Evolutionary conservation across 2,797 vertebrate genomes (phyloP), one percentile per base, ranked within the genome.

Genomic region (Pipistrellus nathusii): DNA sequence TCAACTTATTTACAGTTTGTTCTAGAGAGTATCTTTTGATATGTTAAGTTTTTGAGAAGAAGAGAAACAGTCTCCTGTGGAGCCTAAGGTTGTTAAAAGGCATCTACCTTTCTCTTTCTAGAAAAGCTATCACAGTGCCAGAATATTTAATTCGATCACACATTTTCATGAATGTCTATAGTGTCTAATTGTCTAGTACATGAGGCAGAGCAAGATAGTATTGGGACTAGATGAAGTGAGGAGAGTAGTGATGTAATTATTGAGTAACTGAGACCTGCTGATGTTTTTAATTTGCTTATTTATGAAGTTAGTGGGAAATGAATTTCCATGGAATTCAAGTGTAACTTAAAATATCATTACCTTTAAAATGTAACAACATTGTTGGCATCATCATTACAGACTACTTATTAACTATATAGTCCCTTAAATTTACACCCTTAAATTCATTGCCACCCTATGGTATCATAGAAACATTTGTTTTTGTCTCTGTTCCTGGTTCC

Each of bases 111-210:
- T 85, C 55, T 75, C 9, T 72, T 59, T 57, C 48, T 83, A 72
- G 87, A 88, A 80, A 91, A 84, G 23, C 78, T 55, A 53, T 57
- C 44, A 38, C 27, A 93, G 64, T 21, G 38, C n/a, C 69, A 94
- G 86, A 88, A 96, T 88, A 90, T 90, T 88, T 82, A 91, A 82
- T 93, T 96, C 44, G 90, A 32, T 25, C 1, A 20, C 48, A 89
- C 72, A 80, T 95, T 94, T 78, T 86, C 41, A 90, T 27, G 91
- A 84, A 57, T 75, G 62, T 75, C 71, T 95, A 21, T 85, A 96
- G 88, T 27, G 46, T 76, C 77, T 88, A 95, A 96, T 97, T 95
- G 96, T 85, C 91, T 41, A 94, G 94, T 95, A 90, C 93, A 95
- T 91, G 85, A 95, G n/a, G 88, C 73, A 72, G 86, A 92, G 57